Conservation (phyloP, 64 coral and sea anemone genomes). For the Porites australiensis region DNA sequence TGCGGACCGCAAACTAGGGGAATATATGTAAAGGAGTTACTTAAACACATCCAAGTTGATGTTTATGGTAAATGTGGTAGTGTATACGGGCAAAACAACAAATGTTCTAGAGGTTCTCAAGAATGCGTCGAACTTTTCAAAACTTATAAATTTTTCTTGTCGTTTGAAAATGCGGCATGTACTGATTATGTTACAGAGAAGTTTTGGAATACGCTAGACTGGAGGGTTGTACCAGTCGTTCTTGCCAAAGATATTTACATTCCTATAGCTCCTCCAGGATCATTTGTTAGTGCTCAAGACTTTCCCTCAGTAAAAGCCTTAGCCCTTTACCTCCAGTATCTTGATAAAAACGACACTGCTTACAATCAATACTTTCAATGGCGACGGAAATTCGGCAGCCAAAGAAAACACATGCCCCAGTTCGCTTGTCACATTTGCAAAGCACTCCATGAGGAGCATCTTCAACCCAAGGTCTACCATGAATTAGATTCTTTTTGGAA, state of each 20-base stretch:
- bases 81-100: background rate
- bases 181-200: constrained; percentile 22
- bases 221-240: background rate
- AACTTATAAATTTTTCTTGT: background rate
- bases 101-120: background rate
- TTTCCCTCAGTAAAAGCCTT: constrained; percentile 22
- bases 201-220: background rate
- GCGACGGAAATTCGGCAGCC: background rate
- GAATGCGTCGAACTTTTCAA: background rate
- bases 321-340: background rate
- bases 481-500: background rate
- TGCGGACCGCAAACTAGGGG: background rate
- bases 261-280: background rate
- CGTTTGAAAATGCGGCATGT: constrained; percentile 3
- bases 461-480: background rate
- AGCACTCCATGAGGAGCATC: background rate
- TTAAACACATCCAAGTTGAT: background rate
- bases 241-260: background rate
- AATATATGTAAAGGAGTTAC: background rate
- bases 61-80: background rate
- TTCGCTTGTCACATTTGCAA: background rate
- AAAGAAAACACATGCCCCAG: background rate
- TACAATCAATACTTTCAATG: constrained; percentile 1
- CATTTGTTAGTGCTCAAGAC: constrained; percentile 6
- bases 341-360: constrained; percentile 2